Evolutionary conservation across 1,140 invertebrate species (phyloP).

Genomic region (Drosophila melanica): DNA sequence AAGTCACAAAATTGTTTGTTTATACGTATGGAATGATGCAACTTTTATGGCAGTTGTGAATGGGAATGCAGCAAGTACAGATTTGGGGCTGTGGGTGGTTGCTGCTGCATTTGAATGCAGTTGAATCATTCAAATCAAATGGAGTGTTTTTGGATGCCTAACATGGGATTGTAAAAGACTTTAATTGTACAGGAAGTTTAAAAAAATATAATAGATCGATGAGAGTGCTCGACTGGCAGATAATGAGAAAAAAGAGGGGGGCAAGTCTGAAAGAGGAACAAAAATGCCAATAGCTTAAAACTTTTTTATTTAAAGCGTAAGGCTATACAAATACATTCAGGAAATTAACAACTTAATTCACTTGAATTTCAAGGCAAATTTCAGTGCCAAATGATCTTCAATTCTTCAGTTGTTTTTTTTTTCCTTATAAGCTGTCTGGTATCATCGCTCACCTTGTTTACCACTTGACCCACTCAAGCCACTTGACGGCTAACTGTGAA

Average conservation of each 20-base stretch:
- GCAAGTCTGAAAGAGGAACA: too few relatives aligned
- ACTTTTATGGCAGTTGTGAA: constrained; percentile 27
- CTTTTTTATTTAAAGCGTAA: too few relatives aligned
- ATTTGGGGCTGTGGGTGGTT: neutral
- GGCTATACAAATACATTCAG: neutral
- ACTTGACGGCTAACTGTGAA: constrained; percentile 32
- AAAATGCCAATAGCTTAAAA: too few relatives aligned
- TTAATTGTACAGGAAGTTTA: neutral
- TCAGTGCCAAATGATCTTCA: constrained; percentile 5
- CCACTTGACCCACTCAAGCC: constrained; percentile 31
- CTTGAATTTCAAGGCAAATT: constrained; percentile 1
- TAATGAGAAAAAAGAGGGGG: too few relatives aligned
- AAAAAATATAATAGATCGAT: neutral
- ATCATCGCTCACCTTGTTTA: constrained; percentile 14
- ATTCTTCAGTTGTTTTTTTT: neutral
- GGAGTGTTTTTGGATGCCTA: neutral
- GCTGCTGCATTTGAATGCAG: too few relatives aligned
- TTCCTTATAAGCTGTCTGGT: constrained; percentile 1
- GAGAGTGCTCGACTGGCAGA: neutral
- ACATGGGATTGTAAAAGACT: neutral
- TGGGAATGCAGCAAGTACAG: neutral
- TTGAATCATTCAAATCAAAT: neutral
- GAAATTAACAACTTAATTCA: neutral
- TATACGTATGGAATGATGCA: constrained; percentile 32
- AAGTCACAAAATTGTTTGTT: constrained; percentile 21